Evolutionary conservation across 53 echinoderm and acorn worm genomes (phyloP).

Genomic region (Stichopus horrens): DNA sequence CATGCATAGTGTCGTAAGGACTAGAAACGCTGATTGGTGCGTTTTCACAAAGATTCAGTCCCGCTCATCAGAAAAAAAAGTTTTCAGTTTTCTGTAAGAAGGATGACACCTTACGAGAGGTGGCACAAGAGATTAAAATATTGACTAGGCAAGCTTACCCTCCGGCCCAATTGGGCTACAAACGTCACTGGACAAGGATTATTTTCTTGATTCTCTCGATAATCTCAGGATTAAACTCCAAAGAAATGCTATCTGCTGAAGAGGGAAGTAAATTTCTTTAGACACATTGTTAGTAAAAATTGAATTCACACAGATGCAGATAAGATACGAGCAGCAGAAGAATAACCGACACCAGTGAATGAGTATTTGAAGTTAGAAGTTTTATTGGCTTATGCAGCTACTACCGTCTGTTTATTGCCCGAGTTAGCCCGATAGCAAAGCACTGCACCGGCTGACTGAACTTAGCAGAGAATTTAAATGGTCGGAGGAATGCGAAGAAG

Average conservation of each 20-base stretch:
- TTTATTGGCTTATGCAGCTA: background rate
- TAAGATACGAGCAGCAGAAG: background rate
- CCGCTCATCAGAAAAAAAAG: constrained; percentile 40
- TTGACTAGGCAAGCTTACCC: constrained; percentile 55
- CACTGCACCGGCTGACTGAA: constrained; percentile 46
- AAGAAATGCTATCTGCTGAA: background rate
- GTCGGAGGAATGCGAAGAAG: constrained; percentile 24
- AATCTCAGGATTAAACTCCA: constrained; percentile 16
- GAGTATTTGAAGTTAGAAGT: background rate
- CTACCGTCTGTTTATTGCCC: background rate
- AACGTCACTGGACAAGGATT: constrained; percentile 48
- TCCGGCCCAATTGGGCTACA: constrained; percentile 22
- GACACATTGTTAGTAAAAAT: background rate
- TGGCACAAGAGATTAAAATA: constrained; percentile 49
- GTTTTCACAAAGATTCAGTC: constrained; percentile 20
- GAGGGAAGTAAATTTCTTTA: background rate
- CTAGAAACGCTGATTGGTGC: constrained; percentile 24
- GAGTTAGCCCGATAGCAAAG: background rate
- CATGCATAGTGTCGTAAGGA: background rate
- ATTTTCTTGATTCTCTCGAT: constrained; percentile 64
- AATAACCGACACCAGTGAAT: background rate
- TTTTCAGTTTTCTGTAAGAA: constrained; percentile 8
- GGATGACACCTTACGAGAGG: constrained; percentile 45
- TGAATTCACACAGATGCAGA: constrained; percentile 1
- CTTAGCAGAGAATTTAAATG: constrained; percentile 33